A percentile compares a stretch with the other conserved stretches of the same genome.
Conservation (phyloP, 2,888 invertebrate species). For the Podotricha telesiphe region DNA sequence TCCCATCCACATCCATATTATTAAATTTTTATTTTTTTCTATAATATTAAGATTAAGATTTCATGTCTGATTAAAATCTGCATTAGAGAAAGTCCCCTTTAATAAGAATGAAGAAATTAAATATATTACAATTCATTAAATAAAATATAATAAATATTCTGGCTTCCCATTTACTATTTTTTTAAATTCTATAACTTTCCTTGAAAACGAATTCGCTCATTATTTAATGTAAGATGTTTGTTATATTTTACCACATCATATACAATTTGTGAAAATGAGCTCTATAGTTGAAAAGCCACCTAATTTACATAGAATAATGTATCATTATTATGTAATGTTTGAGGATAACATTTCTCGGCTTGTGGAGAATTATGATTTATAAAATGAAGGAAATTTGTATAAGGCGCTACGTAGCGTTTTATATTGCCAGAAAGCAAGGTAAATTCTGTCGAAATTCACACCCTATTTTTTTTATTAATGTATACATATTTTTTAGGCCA, state of each 20-base stretch:
- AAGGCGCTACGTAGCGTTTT: neutral
- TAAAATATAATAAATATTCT: too few species aligned
- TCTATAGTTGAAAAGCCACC: conserved; percentile 8
- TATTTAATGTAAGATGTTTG: neutral
- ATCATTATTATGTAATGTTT: conserved; percentile 8
- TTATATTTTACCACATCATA: conserved; percentile 6
- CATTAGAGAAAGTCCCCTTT: too few species aligned
- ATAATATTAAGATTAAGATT: too few species aligned
- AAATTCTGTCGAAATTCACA: neutral
- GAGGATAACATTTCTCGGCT: conserved; percentile 1
- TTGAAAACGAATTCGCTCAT: neutral
- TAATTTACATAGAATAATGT: conserved; percentile 14
- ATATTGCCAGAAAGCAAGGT: neutral
- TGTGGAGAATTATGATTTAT: conserved; percentile 2
- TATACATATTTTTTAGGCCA: neutral
- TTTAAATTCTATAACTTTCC: neutral
- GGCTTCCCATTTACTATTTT: neutral
- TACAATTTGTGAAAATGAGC: conserved; percentile 1
- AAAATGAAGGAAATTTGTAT: conserved; percentile 3
- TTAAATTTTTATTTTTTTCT: too few species aligned
- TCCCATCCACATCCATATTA: too few species aligned
- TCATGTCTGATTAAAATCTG: too few species aligned
- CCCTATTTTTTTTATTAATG: neutral
- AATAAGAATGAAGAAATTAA: too few species aligned
- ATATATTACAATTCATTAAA: too few species aligned